phyloP scores from a whole-genome alignment of 1,140 invertebrate species.

The Lordiphosa collinella region DNA sequence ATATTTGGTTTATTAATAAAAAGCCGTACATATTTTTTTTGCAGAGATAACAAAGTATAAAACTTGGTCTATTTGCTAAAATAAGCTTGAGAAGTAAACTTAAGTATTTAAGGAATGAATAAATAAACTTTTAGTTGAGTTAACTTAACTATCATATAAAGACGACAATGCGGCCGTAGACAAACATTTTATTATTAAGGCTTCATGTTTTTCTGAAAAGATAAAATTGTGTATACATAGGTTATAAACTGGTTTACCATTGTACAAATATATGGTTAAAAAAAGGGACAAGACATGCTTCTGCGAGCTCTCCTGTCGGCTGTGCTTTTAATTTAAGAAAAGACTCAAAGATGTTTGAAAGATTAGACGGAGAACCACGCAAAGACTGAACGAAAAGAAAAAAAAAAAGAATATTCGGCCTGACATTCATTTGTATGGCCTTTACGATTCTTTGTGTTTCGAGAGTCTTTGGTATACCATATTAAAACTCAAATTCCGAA shows the following conservation, averaged over 20 bases:
- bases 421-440: too few species aligned
- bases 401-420: too few species aligned
- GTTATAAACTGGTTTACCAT: not conserved
- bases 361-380: too few species aligned
- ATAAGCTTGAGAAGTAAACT: constrained; percentile 47
- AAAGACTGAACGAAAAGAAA: too few species aligned
- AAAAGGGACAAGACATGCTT: too few species aligned
- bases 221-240: constrained; percentile 4
- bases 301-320: too few species aligned
- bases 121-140: constrained; percentile 65
- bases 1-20: constrained; percentile 57
- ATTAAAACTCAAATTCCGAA: too few species aligned
- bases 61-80: constrained; percentile 51
- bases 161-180: constrained; percentile 49
- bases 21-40: constrained; percentile 48
- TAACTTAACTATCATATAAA: constrained; percentile 58
- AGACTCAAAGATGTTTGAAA: too few species aligned
- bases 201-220: constrained; percentile 61
- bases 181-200: constrained; percentile 57
- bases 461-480: too few species aligned
- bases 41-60: constrained; percentile 51
- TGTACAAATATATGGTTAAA: too few species aligned
- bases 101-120: constrained; percentile 72
- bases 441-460: too few species aligned
- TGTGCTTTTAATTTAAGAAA: too few species aligned